Evolutionary conservation across 1,140 invertebrate species (phyloP).

Genomic region (Apolygus lucorum): DNA sequence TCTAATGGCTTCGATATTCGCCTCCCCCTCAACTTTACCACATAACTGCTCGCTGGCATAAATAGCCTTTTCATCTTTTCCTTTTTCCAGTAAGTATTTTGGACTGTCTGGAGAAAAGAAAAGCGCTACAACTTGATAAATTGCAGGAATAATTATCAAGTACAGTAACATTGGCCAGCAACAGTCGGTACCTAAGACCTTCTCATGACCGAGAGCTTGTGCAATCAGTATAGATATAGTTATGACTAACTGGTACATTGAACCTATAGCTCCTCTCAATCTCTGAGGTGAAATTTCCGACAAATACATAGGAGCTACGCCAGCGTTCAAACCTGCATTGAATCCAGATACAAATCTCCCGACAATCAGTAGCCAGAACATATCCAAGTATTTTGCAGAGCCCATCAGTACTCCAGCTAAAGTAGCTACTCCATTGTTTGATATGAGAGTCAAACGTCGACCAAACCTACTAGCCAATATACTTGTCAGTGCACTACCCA

Average conservation of each 20-base stretch:
- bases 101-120: conserved; percentile 86
- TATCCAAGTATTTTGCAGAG: conserved; percentile 34
- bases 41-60: conserved; percentile 66
- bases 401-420: conserved; percentile 50
- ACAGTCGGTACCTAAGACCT: conserved; percentile 55
- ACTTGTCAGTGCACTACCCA: conserved; percentile 74
- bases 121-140: conserved; percentile 62
- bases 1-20: conserved; percentile 79
- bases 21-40: conserved; percentile 50
- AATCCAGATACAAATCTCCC: conserved; percentile 44
- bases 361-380: conserved; percentile 35
- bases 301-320: conserved; percentile 44
- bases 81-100: conserved; percentile 69
- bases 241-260: conserved; percentile 78
- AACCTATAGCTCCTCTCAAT: conserved; percentile 57
- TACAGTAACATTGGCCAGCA: conserved; percentile 61
- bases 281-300: conserved; percentile 46
- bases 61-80: conserved; percentile 65
- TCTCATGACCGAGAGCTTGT: conserved; percentile 65
- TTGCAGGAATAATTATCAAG: conserved; percentile 63
- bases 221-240: conserved; percentile 77
- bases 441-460: conserved; percentile 65
- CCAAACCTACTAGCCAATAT: conserved; percentile 65
- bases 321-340: conserved; percentile 43
- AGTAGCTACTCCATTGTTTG: conserved; percentile 72